Base-by-base conservation (phyloP, 2,113 vertebrate genomes). In the Nymphicus hollandicus region DNA sequence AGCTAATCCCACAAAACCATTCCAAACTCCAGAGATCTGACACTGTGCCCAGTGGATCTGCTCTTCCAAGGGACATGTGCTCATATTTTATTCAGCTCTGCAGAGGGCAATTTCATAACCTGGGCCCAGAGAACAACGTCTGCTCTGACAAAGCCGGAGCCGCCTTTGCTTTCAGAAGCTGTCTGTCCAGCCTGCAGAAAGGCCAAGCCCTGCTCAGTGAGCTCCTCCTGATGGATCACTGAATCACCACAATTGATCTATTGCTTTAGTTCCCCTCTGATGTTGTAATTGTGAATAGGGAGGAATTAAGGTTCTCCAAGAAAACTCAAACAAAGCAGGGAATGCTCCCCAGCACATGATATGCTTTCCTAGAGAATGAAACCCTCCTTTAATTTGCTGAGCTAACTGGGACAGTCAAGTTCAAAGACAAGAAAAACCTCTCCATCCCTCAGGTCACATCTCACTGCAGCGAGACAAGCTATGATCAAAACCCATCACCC, bases 261-360 rank as follows among this genome's bases (percentile, higher is more conserved):
- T 11, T 64, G 69, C 61, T n/a, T 68, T 70, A 66, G 11, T 18
- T 89, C 58, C 77, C 61, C 65, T 87, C 78, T 85, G 85, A 89
- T 84, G 55, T 46, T 74, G 8, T 46, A 93, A 79, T 13, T 79
- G 74, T 4, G 4, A 71, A 81, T n/a, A 35, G 16, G 70, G 78
- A 86, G 65, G 61, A 74, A 74, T 76, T 49, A 72, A 46, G 17
- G 3, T 37, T 17, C 66, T 11, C 28, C 25, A 84, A 72, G 52
- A 53, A 77, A 81, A 73, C 18, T 41, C 39, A 55, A 66, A 66
- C 18, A 37, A 41, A 89, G 41, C 4, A 72, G 53, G 43, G 53
- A 81, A 86, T 0, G 17, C 31, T 82, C 60, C 52, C 69, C 29
- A 73, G 44, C 49, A 73, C 1, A 1, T 0, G 1, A 24, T 24